Percentiles rank a stretch among this genome's conserved stretches.
phyloP scores from a whole-genome alignment of 1,140 invertebrate genomes.

The Anastatus disparis region DNA sequence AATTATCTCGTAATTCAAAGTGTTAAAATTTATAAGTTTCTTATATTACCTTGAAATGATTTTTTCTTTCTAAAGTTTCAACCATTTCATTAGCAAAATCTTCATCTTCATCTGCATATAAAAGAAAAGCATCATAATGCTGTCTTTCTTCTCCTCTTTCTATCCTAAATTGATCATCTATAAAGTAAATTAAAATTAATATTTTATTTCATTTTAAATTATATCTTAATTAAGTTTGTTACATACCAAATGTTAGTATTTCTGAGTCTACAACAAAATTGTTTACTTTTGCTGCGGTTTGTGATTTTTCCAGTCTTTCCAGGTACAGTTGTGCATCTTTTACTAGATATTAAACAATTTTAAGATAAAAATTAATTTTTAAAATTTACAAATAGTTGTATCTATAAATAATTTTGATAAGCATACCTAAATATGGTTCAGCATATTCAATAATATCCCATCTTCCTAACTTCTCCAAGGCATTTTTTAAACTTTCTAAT shows the following conservation, averaged over 20 bases:
- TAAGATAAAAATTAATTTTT: no score
- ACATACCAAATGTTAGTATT: conserved; percentile 58
- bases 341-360: conserved; percentile 44
- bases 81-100: conserved; percentile 73
- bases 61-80: conserved; percentile 71
- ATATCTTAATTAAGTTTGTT: conserved; percentile 25
- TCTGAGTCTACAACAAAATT: conserved; percentile 48
- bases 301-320: conserved; percentile 46
- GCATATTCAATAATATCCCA: conserved; percentile 76
- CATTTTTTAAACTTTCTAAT: conserved; percentile 66
- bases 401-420: conserved; percentile 16
- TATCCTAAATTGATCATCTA: conserved; percentile 67
- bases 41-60: conserved; percentile 70
- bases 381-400: no score
- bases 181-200: conserved; percentile 42
- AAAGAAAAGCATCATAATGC: conserved; percentile 76
- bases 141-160: conserved; percentile 67
- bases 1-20: no score
- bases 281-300: conserved; percentile 43
- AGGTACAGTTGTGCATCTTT: conserved; percentile 59
- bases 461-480: conserved; percentile 72
- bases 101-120: conserved; percentile 77
- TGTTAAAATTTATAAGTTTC: neutral
- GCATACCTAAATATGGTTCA: conserved; percentile 68
- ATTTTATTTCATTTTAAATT: neutral